phyloP scores from a whole-genome alignment of 2,797 vertebrate genomes.

The Anguilla obscura region DNA sequence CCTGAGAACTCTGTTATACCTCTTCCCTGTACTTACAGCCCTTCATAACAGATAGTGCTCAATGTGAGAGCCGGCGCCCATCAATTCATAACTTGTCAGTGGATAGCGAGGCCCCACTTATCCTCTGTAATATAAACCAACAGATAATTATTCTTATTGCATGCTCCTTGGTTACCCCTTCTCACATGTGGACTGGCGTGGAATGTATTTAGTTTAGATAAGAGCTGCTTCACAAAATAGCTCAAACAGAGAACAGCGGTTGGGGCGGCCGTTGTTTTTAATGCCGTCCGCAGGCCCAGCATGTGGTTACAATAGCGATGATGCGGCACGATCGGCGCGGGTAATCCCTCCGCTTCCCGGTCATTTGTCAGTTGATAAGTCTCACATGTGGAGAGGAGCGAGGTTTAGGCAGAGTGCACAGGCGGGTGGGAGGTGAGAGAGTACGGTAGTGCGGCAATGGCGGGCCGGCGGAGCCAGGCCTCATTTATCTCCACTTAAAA shows the following conservation, averaged over 20 bases:
- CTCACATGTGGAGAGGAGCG: slow-evolving; percentile 51
- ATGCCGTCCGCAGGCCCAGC: slow-evolving; percentile 45
- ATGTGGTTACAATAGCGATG: slow-evolving; percentile 57
- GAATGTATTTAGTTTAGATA: slow-evolving; percentile 57
- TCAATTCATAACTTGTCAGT: slow-evolving; percentile 55
- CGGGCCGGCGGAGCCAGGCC: slow-evolving; percentile 59
- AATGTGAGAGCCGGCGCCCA: slow-evolving; percentile 55
- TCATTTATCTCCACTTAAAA: slow-evolving; percentile 78
- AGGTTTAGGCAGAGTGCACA: slow-evolving; percentile 55
- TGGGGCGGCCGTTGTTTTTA: slow-evolving; percentile 44
- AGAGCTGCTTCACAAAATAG: slow-evolving; percentile 49
- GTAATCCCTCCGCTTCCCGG: slow-evolving; percentile 67
- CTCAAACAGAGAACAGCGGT: not conserved
- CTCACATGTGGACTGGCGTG: not conserved
- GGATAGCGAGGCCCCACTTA: slow-evolving; percentile 58
- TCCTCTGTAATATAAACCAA: slow-evolving; percentile 51
- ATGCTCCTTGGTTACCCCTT: slow-evolving; percentile 39
- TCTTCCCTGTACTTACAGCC: slow-evolving; percentile 60
- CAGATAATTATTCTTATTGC: slow-evolving; percentile 47
- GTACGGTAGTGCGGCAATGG: slow-evolving; percentile 55
- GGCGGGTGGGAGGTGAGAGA: slow-evolving; percentile 34
- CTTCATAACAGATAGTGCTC: slow-evolving; percentile 50
- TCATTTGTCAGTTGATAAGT: slow-evolving; percentile 67
- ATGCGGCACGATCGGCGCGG: slow-evolving; percentile 59
- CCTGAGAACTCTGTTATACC: slow-evolving; percentile 43